Base-by-base conservation (phyloP, 2,888 invertebrate species). In the Phytoseiulus persimilis region DNA sequence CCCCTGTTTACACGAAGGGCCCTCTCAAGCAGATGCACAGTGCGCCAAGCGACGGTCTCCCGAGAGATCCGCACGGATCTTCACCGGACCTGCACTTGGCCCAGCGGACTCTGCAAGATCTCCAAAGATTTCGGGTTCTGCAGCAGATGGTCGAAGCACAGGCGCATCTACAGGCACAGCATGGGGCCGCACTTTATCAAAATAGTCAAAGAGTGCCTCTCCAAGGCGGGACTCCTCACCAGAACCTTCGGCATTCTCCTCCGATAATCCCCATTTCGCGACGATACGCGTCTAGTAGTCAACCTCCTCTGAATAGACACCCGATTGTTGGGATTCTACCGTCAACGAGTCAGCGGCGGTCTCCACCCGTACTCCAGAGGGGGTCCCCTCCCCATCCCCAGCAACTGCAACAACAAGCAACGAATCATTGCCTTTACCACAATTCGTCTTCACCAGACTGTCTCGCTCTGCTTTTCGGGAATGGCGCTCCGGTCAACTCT, bases 121-220 rank as follows among this genome's bases (percentile, higher is more conserved):
- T 87, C 39, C 87, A 87, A n/a, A 33, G 87, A 45, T 87, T 87
- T 45, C 87, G 87, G 23, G 87, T 45, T 45, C 33, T 87, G 33
- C 87, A 87, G 87, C 87, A 87, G 33, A 45, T 87, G 33, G 87
- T 87, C 39, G 87, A 87, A 45, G 87, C 87, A 28, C 32, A 87
- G 87, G 87, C 87, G n/a, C 87, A 87, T 87, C 87, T 87, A 23
- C 87, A 87, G n/a, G 45, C 39, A 14, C 87, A 87, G 33, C 33
- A 87, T 39, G 39, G 39, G 11, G 39, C 32, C n/a, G 87, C 87
- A n/a, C 33, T 45, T 9, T 87, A 87, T 39, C 39, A 39, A 45
- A 45, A 33, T 6, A 87, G 87, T 39, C 32, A 39, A 31, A 65
- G 65, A 28, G 33, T 87, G 23, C 87, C 87, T 28, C n/a, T 33